phyloP scores from a whole-genome alignment of 2,797 vertebrate species.

The Lates japonicus region DNA sequence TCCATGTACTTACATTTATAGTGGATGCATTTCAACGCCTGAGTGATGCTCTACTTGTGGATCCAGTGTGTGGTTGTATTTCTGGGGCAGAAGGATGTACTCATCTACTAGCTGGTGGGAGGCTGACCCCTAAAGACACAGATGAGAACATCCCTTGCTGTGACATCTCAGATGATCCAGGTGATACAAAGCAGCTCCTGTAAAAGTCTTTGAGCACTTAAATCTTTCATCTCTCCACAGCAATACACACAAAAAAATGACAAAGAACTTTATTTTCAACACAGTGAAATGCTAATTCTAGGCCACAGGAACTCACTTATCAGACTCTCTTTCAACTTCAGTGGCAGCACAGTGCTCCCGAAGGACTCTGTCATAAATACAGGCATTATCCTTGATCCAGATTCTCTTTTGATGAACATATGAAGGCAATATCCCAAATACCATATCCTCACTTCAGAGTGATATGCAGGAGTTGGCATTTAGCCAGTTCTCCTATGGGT shows the following conservation, averaged over 20 bases:
- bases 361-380: slow-evolving; percentile 45
- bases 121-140: slow-evolving; percentile 27
- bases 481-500: slow-evolving; percentile 25
- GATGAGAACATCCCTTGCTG: slow-evolving; percentile 19
- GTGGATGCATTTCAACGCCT: background rate
- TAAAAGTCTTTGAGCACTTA: slow-evolving; percentile 29
- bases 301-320: slow-evolving; percentile 46
- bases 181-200: slow-evolving; percentile 20
- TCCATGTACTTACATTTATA: background rate
- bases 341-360: slow-evolving; percentile 44
- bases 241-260: background rate
- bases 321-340: slow-evolving; percentile 52
- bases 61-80: background rate
- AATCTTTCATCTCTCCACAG: slow-evolving; percentile 22
- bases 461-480: slow-evolving; percentile 41
- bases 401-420: slow-evolving; percentile 47
- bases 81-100: slow-evolving; percentile 20
- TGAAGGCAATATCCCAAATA: slow-evolving; percentile 41
- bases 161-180: background rate
- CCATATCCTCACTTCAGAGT: slow-evolving; percentile 28
- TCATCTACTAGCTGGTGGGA: background rate
- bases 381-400: slow-evolving; percentile 48
- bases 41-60: slow-evolving; percentile 4
- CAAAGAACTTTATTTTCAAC: slow-evolving; percentile 38
- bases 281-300: slow-evolving; percentile 54